These are phyloP conservation scores for Phalloptychus januarius DNA, from an alignment of 2,797 vertebrate species.

Conservation along the genomic window DNA sequence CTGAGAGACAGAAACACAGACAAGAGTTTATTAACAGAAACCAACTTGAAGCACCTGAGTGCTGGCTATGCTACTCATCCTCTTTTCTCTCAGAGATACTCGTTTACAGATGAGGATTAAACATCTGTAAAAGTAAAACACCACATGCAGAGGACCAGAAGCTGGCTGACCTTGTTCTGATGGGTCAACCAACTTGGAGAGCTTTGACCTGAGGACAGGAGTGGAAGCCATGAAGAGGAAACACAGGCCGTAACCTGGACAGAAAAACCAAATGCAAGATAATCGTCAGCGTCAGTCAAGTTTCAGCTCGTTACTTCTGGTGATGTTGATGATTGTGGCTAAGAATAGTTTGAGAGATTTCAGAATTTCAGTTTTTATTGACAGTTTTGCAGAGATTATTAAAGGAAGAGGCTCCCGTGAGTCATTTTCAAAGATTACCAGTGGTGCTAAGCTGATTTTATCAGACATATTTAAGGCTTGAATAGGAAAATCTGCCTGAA, in stretches of 20 bases:
- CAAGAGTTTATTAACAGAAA: conserved; percentile 1
- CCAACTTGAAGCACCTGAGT: conserved; percentile 7
- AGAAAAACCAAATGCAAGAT: not conserved
- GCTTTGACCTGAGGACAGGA: conserved; percentile 91
- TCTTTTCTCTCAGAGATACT: conserved; percentile 4
- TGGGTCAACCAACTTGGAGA: conserved; percentile 90
- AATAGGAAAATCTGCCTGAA: not conserved
- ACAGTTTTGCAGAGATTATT: not conserved
- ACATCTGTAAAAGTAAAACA: not conserved
- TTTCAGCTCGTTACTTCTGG: not conserved
- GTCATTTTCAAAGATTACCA: not conserved
- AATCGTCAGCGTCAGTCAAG: not conserved
- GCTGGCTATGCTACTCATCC: not conserved
- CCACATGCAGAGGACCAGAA: not conserved
- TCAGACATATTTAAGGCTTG: not conserved
- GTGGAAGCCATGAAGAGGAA: conserved; percentile 88
- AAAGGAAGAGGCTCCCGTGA: not conserved
- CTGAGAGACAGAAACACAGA: conserved; percentile 63
- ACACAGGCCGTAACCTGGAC: conserved; percentile 87
- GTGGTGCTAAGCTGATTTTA: not conserved
- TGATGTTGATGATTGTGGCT: not conserved
- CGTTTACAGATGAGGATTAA: not conserved
- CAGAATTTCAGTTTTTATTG: not conserved
- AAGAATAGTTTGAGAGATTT: not conserved
- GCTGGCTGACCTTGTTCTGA: conserved; percentile 90